Percentiles rank a stretch among this genome's conserved stretches.
These are phyloP conservation scores for Clarias laeviceps DNA, from an alignment of 2,797 vertebrate genomes.

Conservation along the genomic window DNA sequence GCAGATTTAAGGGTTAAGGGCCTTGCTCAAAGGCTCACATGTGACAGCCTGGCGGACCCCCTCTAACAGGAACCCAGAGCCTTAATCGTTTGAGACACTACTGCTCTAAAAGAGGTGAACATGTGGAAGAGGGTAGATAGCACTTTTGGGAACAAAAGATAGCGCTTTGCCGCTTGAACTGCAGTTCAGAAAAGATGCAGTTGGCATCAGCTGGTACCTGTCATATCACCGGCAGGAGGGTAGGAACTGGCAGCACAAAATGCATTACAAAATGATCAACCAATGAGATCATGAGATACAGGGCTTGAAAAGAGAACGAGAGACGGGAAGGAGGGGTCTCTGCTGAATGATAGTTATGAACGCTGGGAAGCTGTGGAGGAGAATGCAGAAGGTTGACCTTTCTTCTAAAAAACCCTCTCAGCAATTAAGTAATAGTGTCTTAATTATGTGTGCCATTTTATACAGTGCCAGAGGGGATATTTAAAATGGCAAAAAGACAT, in stretches of 20 bases:
- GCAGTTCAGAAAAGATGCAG: neutral
- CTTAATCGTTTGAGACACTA: no score
- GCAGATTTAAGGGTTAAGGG: no score
- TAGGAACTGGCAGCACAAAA: neutral
- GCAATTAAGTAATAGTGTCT: slow-evolving; percentile 60
- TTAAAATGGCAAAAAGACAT: slow-evolving; percentile 50
- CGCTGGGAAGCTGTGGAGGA: slow-evolving; percentile 35
- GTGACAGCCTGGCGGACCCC: no score
- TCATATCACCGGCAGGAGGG: neutral
- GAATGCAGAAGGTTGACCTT: slow-evolving; percentile 57
- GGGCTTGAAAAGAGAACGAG: slow-evolving; percentile 1
- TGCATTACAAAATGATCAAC: neutral
- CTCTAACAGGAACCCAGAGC: no score
- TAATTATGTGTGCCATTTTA: slow-evolving; percentile 64
- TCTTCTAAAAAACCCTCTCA: slow-evolving; percentile 44
- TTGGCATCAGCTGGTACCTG: neutral
- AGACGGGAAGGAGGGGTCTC: slow-evolving; percentile 9
- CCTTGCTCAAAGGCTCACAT: no score
- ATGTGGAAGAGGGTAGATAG: neutral
- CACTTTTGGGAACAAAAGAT: neutral
- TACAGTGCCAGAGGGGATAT: slow-evolving; percentile 61
- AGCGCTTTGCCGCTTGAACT: neutral
- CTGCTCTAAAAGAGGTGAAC: no score
- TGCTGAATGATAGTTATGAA: neutral
- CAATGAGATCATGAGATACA: neutral